Conservation (phyloP, 1,140 invertebrate genomes). For the Brachionus calyciflorus region DNA sequence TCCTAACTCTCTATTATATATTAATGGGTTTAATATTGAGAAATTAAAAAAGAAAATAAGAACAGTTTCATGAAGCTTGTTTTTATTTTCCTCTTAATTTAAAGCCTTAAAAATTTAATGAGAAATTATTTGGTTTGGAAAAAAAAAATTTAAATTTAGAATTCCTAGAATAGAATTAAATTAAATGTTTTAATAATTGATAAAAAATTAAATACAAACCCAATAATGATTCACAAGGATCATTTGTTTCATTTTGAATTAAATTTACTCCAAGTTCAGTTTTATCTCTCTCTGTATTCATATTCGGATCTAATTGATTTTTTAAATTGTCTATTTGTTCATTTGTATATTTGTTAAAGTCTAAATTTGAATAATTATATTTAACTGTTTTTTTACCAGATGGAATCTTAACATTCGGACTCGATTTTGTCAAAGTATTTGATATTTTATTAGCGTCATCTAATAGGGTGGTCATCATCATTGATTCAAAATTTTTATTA, state of each 20-base stretch:
- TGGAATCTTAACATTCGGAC: background rate
- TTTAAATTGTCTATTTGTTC: background rate
- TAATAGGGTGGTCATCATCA: conserved; percentile 31
- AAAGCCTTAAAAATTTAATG: too few relatives aligned
- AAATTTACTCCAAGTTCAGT: background rate
- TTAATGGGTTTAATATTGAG: too few relatives aligned
- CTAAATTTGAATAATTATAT: conserved; percentile 38
- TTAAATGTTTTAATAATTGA: background rate
- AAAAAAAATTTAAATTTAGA: too few relatives aligned
- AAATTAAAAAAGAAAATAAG: too few relatives aligned
- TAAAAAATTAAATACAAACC: background rate
- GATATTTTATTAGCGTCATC: background rate
- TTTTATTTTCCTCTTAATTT: too few relatives aligned
- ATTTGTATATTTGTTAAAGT: background rate
- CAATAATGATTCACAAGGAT: conserved; percentile 17
- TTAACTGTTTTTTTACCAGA: conserved; percentile 29
- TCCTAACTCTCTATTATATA: too few relatives aligned
- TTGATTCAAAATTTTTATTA: background rate
- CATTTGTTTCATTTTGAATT: background rate
- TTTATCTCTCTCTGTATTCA: too few relatives aligned
- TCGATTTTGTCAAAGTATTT: background rate
- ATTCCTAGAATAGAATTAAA: background rate
- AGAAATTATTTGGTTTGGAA: too few relatives aligned
- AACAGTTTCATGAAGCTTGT: too few relatives aligned
- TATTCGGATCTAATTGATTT: background rate